These are phyloP conservation scores for Dicentrarchus labrax DNA, from an alignment of 2,113 vertebrate species.

Conservation along the genomic window DNA sequence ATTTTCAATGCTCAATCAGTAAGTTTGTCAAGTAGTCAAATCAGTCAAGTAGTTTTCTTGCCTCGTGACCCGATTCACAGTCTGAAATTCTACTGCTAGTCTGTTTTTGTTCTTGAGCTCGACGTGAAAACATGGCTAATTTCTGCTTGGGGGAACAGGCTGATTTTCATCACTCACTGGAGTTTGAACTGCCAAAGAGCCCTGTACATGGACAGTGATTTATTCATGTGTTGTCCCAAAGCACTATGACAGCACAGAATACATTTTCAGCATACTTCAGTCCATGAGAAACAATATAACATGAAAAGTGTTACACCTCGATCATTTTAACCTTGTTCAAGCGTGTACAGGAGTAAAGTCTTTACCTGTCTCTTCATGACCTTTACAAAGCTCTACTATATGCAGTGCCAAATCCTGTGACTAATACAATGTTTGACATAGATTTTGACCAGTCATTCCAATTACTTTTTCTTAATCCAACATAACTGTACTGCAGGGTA, in stretches of 20 bases:
- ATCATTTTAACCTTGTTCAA: not conserved
- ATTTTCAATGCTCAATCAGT: not conserved
- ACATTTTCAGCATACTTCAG: constrained; percentile 16
- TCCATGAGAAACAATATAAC: not conserved
- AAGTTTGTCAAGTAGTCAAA: too few relatives aligned
- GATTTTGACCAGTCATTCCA: not conserved
- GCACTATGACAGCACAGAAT: constrained; percentile 8
- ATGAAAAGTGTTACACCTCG: not conserved
- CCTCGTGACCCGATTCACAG: not conserved
- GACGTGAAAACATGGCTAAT: not conserved
- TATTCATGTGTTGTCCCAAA: constrained; percentile 21
- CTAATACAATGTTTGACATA: not conserved
- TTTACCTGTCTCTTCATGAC: not conserved
- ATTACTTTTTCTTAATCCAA: not conserved
- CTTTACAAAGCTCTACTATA: not conserved
- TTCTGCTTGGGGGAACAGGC: constrained; percentile 9
- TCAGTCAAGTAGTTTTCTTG: not conserved
- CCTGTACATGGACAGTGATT: not conserved
- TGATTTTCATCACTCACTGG: constrained; percentile 22
- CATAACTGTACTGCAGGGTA: not conserved
- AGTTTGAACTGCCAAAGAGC: constrained; percentile 17
- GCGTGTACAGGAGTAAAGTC: not conserved
- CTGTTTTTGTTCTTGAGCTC: not conserved
- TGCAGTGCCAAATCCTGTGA: not conserved
- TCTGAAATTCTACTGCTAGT: not conserved